Base-by-base conservation (phyloP, 2,888 invertebrate genomes). In the Leucania comma region DNA sequence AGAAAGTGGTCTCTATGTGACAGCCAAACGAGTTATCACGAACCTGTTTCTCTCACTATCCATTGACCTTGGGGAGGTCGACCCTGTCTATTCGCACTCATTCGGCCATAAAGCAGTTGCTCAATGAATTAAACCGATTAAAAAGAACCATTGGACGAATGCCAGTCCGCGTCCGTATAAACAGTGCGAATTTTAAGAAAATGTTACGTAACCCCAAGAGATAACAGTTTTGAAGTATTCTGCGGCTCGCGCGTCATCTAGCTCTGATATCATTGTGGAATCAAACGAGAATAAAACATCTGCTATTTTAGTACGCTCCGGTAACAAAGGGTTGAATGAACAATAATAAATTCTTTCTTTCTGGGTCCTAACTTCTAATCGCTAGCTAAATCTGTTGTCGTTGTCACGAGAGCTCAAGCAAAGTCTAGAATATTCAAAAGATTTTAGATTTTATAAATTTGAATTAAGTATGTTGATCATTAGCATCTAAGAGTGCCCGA, bases 71-170 rank as follows among this genome's bases (percentile, higher is more conserved):
- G 93, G 63, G 72, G 91, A 93, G 95, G 95, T 95, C 94, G 91
- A 70, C 87, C 85, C 76, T 90, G 91, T 93, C 93, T 91, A 91
- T 92, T 90, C 90, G 87, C 91, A 92, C 89, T 87, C 90, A 90
- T 88, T 90, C 89, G 88, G 89, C 92, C 89, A 94, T 95, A 94
- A 93, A 95, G 86, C 91, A 90, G 91, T 92, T 90, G 92, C 91
- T 94, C 91, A 95, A 95, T 95, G 95, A 95, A 94, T 94, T 91
- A 90, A 93, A 94, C 91, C 90, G 93, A 94, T 94, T 95, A 94
- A 95, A 94, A 95, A 94, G 89, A 93, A 92, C 91, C 90, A 92
- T 91, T 96, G 95, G 95, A 91, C 69, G 68, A 51, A 57, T 89
- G 94, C 96, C 96, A 96, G 91, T 89, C 92, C 91, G 85, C 91